Base-by-base conservation (phyloP, 2,797 vertebrate species). In the Anniella stebbinsi region DNA sequence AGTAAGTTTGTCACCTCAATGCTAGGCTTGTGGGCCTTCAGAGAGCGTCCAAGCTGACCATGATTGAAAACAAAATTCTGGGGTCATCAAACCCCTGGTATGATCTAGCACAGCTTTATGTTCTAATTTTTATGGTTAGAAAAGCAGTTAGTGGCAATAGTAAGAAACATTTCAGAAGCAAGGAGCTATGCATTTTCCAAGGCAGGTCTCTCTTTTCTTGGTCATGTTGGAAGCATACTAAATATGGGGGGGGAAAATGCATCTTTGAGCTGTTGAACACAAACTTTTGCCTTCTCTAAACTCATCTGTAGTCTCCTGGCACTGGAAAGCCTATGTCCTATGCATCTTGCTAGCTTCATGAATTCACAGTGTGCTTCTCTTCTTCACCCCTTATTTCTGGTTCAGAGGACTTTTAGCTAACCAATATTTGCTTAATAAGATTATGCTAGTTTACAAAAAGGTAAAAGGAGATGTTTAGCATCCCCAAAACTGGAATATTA, bases 241-340 rank as follows among this genome's bases (percentile, higher is more conserved):
- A 30, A 76, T 38, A 66, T 91, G 38, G 10, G 25, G 38, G 10
- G 15, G 25, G 48, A 91, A 11, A 18, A 77, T 0, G 1, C n/a
- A 57, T 70, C 87, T 60, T 72, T 25, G 18, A 78, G 25, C 51
- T 75, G 21, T 38, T 30, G 75, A 15, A 36, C 5, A 38, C 63
- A 82, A 82, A 38, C 1, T 5, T 41, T 76, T 57, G 0, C 2
- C 0, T 3, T 38, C 77, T 12, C 72, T 15, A 54, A 73, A 15
- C 69, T 76, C 30, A 78, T 45, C 30, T 69, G 33, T 41, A 51
- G 41, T 66, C 0, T 0, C n/a, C 21, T 25, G 57, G 87, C 69
- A 67, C 57, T 86, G 85, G 23, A 77, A 83, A 11, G 63, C 18
- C n/a, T 72, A 60, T 48, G 12, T 23, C 41, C 57, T 17, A 69